Evolutionary conservation across 2,797 vertebrate genomes (phyloP), one percentile per base, ranked within the genome.

Genomic region (Potorous gilbertii): DNA sequence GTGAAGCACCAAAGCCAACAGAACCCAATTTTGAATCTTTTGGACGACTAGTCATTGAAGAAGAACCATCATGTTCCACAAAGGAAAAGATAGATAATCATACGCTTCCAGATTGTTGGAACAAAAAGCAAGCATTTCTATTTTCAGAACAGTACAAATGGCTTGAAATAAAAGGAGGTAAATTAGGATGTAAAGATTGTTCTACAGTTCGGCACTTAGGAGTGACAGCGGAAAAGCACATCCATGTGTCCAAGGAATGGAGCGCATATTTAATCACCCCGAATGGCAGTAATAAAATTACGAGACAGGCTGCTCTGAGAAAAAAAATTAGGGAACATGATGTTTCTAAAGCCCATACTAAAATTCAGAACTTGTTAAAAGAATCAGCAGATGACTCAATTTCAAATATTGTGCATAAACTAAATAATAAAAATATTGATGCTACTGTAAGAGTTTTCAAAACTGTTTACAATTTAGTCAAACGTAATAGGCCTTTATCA

Each of bases 281-380:
- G 9, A 95, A 93, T 56, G 55, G n/a, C 16, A 94, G 74, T 90
- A 94, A 94, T 87, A 96, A 96, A 93, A 92, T 91, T 91, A 93
- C 92, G 24, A 96, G 91, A 92, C 93, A 96, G 31, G 94, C 62
- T 46, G 24, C 74, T 97, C 93, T 97, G 27, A 0, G 0, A 13
- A 95, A 96, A 94, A 96, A 93, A 94, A 94, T 92, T 50, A 94
- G 91, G 55, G 66, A 96, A 56, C 89, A 93, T n/a, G 90, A 91
- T 90, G 34, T 97, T 96, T 96, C 94, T 93, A 96, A 97, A 96
- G 93, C 93, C 55, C 59, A 92, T 74, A 92, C 91, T 95, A 95
- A 97, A 96, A 96, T 94, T 74, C 92, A 96, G 90, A 81, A 96
- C 93, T 95, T 96, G 55, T 94, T 97, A 95, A 97, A 97, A 52